Conservation (phyloP, 2,113 vertebrate genomes). For the Athene noctua region DNA sequence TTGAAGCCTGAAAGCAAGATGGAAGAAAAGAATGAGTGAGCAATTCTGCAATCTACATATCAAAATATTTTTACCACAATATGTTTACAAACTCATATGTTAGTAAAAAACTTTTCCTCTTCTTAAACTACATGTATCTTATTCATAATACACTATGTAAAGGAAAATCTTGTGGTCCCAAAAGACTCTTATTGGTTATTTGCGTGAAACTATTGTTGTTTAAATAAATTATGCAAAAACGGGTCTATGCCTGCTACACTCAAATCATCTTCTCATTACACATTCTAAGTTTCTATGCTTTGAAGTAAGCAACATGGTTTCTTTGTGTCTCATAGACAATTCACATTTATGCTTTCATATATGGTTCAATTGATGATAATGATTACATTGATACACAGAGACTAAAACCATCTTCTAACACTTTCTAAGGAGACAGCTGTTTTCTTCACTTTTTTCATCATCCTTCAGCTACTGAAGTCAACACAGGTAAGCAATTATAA, state of each 20-base stretch:
- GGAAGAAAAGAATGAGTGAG: neutral
- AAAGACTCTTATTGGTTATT: neutral
- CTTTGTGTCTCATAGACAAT: neutral
- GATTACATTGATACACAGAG: neutral
- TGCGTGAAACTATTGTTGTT: neutral
- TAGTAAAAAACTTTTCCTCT: neutral
- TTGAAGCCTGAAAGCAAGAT: neutral
- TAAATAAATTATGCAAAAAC: neutral
- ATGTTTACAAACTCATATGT: neutral
- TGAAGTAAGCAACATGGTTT: neutral
- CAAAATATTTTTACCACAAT: neutral
- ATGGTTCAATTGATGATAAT: neutral
- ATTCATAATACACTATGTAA: neutral
- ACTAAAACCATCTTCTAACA: neutral
- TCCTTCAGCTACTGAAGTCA: neutral
- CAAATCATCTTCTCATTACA: neutral
- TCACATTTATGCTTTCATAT: neutral
- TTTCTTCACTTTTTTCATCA: neutral
- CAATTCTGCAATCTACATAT: neutral
- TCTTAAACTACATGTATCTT: neutral
- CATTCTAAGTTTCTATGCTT: neutral
- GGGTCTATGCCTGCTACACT: neutral
- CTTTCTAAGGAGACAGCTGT: neutral
- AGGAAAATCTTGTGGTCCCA: neutral
- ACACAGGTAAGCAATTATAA: neutral